Percentiles rank a stretch among this genome's conserved stretches.
Conservation (phyloP, 2,888 invertebrate species). For the Netelia fuscicornis region DNA sequence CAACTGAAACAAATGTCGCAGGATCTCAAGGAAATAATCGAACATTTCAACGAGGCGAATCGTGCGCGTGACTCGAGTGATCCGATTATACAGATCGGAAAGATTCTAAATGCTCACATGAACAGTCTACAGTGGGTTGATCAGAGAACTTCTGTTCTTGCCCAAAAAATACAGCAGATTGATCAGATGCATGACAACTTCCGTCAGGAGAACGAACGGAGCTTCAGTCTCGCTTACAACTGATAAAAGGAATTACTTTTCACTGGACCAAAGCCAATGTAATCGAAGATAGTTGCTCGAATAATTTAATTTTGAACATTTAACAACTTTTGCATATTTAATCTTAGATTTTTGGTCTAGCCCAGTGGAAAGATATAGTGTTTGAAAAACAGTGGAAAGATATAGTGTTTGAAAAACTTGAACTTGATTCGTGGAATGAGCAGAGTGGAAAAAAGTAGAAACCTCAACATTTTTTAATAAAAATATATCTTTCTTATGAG, state of each 20-base stretch:
- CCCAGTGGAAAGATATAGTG: too few relatives aligned
- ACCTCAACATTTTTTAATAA: slow-evolving; percentile 30
- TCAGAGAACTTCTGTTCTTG: slow-evolving; percentile 91
- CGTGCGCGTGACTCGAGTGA: slow-evolving; percentile 93
- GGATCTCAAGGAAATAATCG: slow-evolving; percentile 97
- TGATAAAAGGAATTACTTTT: slow-evolving; percentile 65
- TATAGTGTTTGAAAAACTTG: too few relatives aligned
- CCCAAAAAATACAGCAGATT: slow-evolving; percentile 92
- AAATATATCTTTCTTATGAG: slow-evolving; percentile 66
- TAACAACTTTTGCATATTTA: too few relatives aligned
- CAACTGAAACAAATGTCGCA: slow-evolving; percentile 97
- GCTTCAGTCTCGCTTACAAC: slow-evolving; percentile 88
- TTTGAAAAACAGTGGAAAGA: too few relatives aligned
- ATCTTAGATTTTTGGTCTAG: too few relatives aligned
- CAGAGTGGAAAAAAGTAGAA: neutral
- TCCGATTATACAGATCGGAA: slow-evolving; percentile 96
- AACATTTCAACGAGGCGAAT: slow-evolving; percentile 96
- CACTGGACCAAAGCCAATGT: neutral
- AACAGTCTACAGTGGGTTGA: slow-evolving; percentile 98
- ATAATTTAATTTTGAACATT: too few relatives aligned
- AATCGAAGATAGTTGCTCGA: too few relatives aligned
- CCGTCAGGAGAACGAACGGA: slow-evolving; percentile 90
- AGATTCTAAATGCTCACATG: slow-evolving; percentile 98
- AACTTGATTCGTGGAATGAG: too few relatives aligned
- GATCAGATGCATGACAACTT: slow-evolving; percentile 92